Conservation (phyloP, 2,888 invertebrate genomes). For the Oxycera nigricornis region DNA sequence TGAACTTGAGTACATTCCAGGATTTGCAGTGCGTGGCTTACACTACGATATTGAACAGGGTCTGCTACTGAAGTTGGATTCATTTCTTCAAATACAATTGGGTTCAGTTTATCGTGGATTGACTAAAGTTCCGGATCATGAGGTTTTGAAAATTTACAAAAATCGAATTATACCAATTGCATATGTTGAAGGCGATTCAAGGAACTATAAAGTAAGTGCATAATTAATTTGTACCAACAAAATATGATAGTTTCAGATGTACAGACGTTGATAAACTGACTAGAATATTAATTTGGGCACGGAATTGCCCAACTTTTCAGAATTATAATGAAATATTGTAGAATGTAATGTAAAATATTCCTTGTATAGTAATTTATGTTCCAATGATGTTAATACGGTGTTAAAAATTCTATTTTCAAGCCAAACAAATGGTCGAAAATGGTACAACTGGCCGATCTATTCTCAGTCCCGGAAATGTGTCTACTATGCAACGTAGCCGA, state of each 20-base stretch:
- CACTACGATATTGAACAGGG: slow-evolving; percentile 98
- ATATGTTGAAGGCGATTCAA: slow-evolving; percentile 82
- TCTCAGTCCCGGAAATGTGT: slow-evolving; percentile 96
- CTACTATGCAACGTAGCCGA: slow-evolving; percentile 92
- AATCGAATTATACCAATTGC: slow-evolving; percentile 86
- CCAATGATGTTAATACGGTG: too few relatives aligned
- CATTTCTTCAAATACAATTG: slow-evolving; percentile 95
- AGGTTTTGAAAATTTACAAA: slow-evolving; percentile 84
- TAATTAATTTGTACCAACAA: too few relatives aligned
- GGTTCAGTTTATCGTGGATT: slow-evolving; percentile 91
- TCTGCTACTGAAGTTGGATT: slow-evolving; percentile 90
- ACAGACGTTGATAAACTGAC: too few relatives aligned
- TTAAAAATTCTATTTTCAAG: background rate
- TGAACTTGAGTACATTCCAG: slow-evolving; percentile 84
- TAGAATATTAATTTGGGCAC: too few relatives aligned
- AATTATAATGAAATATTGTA: too few relatives aligned
- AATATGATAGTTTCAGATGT: too few relatives aligned
- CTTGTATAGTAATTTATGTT: too few relatives aligned
- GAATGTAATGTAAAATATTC: too few relatives aligned
- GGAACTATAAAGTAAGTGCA: slow-evolving; percentile 70
- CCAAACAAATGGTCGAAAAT: slow-evolving; percentile 68
- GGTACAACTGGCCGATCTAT: slow-evolving; percentile 95
- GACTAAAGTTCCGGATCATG: slow-evolving; percentile 80
- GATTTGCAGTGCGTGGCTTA: slow-evolving; percentile 95
- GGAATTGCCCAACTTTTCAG: too few relatives aligned